Base-by-base conservation (phyloP, 2,113 vertebrate genomes). In the Leptodactylus fuscus region DNA sequence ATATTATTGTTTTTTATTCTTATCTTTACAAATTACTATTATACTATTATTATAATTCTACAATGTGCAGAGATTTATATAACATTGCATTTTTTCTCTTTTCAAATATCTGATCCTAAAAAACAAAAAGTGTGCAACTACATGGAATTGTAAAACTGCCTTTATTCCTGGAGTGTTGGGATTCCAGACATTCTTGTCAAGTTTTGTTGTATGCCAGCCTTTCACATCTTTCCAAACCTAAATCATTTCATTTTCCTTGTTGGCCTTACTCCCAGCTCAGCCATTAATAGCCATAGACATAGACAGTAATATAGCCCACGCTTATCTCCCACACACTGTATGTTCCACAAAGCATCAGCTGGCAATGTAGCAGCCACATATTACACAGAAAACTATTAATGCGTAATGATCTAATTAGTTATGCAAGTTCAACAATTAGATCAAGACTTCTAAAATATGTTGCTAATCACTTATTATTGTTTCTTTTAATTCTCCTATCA, bases 271-370 rank as follows among this genome's bases (percentile, higher is more conserved):
- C 82, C 71, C 82, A 83, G 82, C 75, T 18, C 32, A 65, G 18
- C 53, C 82, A 65, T 84, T 84, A 84, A 49, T 84, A 77, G 48
- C 41, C 60, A 58, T 44, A 65, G 82, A 65, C 34, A 65, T 75
- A 49, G 48, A 65, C 38, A 62, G 81, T 83, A 48, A 76, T 8
- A 62, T 16, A 36, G 41, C 82, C 82, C 55, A 84, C 71, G 22
- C 41, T n/a, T 10, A 34, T 58, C 73, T 84, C 29, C 73, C 58
- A 65, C 83, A 11, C 74, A 78, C 32, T 36, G n/a, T 73, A 55
- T 82, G 46, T 74, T 55, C 12, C 81, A 73, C 48, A 38, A 27
- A 46, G 32, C 67, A 41, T 82, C 81, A 82, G 69, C 49, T 55
- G 81, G 60, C 81, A 69, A 12, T 38, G 34, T 27, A 51, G 46